Conservation (phyloP, 2,888 invertebrate species). For the Drymonia ruficornis region DNA sequence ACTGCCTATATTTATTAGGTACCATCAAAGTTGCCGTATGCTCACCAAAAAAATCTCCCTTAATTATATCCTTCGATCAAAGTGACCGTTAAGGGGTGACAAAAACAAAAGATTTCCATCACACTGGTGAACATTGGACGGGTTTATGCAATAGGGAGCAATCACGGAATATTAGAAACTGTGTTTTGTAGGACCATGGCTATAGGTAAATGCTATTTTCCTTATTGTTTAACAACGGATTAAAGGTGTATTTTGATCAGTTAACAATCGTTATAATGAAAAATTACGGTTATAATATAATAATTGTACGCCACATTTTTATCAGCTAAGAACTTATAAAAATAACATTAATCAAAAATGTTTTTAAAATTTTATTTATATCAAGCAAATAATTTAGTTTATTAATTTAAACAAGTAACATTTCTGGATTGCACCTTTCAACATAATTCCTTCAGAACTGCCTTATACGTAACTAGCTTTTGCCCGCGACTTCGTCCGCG, state of each 20-base stretch:
- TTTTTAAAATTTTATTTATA: too few relatives aligned
- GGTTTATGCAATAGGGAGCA: constrained; percentile 22
- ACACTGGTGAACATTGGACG: constrained; percentile 30
- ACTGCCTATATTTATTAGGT: too few relatives aligned
- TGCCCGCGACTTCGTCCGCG: too few relatives aligned
- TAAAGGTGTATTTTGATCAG: background rate
- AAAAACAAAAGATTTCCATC: constrained; percentile 46
- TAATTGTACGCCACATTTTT: too few relatives aligned
- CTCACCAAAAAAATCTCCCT: background rate
- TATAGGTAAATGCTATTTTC: background rate
- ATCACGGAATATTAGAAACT: constrained; percentile 7
- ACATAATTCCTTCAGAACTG: constrained; percentile 20
- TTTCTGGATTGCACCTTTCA: constrained; percentile 24
- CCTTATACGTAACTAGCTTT: too few relatives aligned
- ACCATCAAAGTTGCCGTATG: too few relatives aligned
- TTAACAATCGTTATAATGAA: too few relatives aligned
- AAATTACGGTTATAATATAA: too few relatives aligned
- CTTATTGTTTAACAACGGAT: background rate
- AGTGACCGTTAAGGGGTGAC: constrained; percentile 28
- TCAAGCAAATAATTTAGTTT: too few relatives aligned
- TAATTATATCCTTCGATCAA: background rate
- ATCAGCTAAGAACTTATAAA: too few relatives aligned
- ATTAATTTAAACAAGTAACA: background rate
- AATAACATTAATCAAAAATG: too few relatives aligned
- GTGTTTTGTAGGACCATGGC: background rate